A percentile compares a stretch with the other conserved stretches of the same genome.
Conservation (phyloP, 2,888 invertebrate species). For the Coremacera marginata region DNA sequence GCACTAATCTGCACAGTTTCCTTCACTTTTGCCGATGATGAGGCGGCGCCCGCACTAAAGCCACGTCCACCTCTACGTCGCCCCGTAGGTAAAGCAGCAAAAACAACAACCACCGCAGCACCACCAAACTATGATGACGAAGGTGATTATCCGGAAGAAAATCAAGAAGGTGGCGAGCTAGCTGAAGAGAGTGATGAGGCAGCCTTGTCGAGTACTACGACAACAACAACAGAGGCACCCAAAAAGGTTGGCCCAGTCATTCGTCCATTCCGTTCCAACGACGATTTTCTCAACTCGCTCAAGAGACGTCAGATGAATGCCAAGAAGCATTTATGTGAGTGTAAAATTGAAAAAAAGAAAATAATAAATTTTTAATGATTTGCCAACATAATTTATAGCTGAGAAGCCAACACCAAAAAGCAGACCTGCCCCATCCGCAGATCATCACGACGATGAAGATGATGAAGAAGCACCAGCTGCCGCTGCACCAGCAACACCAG, state of each 20-base stretch:
- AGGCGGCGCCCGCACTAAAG: slow-evolving; percentile 50
- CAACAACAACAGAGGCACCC: slow-evolving; percentile 77
- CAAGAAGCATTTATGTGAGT: slow-evolving; percentile 71
- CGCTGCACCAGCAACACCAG: slow-evolving; percentile 55
- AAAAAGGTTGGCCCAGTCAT: slow-evolving; percentile 77
- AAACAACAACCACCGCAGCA: slow-evolving; percentile 63
- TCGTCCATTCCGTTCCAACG: slow-evolving; percentile 83
- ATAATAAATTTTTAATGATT: background rate
- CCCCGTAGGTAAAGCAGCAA: slow-evolving; percentile 59
- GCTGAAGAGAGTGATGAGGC: slow-evolving; percentile 68
- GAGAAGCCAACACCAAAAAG: slow-evolving; percentile 62
- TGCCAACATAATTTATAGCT: slow-evolving; percentile 40
- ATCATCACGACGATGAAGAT: slow-evolving; percentile 57
- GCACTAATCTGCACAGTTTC: slow-evolving; percentile 57
- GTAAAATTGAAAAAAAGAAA: background rate
- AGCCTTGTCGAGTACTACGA: slow-evolving; percentile 67
- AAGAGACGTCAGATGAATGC: slow-evolving; percentile 80
- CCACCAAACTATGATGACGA: slow-evolving; percentile 64
- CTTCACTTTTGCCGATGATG: slow-evolving; percentile 57
- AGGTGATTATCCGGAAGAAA: slow-evolving; percentile 72
- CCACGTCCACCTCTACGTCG: slow-evolving; percentile 59
- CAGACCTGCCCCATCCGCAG: slow-evolving; percentile 50
- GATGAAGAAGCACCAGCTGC: slow-evolving; percentile 55
- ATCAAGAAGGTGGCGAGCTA: slow-evolving; percentile 60
- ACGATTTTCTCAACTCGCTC: slow-evolving; percentile 79